phyloP scores from a whole-genome alignment of 1,140 invertebrate genomes.

The Cylas formicarius region DNA sequence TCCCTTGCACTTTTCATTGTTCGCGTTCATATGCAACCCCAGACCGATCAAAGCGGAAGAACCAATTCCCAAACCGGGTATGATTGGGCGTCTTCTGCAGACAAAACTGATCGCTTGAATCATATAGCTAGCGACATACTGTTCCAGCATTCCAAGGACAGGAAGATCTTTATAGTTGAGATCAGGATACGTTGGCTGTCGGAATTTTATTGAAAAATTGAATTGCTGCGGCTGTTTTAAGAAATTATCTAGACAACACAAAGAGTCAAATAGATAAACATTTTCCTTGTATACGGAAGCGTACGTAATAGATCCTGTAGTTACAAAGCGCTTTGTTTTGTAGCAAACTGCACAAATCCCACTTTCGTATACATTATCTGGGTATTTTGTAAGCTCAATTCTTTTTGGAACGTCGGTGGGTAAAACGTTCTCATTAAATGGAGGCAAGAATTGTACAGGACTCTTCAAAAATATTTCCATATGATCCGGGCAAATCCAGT shows the following conservation, averaged over 20 bases:
- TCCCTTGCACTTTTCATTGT: constrained; percentile 39
- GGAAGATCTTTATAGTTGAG: constrained; percentile 45
- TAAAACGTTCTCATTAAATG: constrained; percentile 36
- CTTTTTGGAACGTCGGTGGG: constrained; percentile 44
- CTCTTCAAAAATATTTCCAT: constrained; percentile 40
- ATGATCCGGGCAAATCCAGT: constrained; percentile 52
- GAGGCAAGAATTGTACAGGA: constrained; percentile 40
- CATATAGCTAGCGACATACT: constrained; percentile 46
- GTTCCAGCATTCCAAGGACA: constrained; percentile 50
- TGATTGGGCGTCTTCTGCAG: constrained; percentile 47
- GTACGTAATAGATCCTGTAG: constrained; percentile 40
- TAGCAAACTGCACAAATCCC: constrained; percentile 54
- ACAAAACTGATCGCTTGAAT: constrained; percentile 46
- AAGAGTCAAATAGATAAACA: constrained; percentile 49
- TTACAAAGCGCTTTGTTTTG: constrained; percentile 43
- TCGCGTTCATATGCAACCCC: constrained; percentile 48
- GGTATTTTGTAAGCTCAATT: constrained; percentile 39
- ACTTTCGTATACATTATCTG: constrained; percentile 41
- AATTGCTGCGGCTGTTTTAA: constrained; percentile 43
- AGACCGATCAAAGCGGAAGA: constrained; percentile 47
- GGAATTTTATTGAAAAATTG: constrained; percentile 39
- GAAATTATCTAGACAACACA: constrained; percentile 46
- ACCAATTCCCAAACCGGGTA: constrained; percentile 46
- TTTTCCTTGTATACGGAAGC: constrained; percentile 42
- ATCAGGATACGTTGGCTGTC: constrained; percentile 38